Evolutionary conservation across 2,888 invertebrate genomes (phyloP).

Genomic region (Hydrotaea cyrtoneurina): DNA sequence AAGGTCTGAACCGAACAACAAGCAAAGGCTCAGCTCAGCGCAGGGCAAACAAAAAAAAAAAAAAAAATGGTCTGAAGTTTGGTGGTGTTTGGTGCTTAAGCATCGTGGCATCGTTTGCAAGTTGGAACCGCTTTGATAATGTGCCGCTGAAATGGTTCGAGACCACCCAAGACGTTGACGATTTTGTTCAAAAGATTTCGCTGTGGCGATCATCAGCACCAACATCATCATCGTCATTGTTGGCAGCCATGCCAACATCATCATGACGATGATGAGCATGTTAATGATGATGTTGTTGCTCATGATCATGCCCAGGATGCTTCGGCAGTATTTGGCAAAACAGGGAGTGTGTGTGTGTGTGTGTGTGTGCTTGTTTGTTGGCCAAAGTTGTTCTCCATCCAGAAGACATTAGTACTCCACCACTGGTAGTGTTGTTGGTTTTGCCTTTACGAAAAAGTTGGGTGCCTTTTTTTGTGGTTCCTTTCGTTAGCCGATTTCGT

Average conservation of each 20-base stretch:
- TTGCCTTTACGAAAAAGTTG: conserved; percentile 50
- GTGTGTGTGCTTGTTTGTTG: conserved; percentile 12
- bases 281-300: conserved; percentile 38
- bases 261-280: conserved; percentile 39
- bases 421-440: conserved; percentile 14
- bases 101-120: conserved; percentile 75
- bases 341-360: not conserved
- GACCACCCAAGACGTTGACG: conserved; percentile 78
- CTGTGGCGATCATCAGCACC: conserved; percentile 61
- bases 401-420: conserved; percentile 36
- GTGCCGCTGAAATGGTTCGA: conserved; percentile 78
- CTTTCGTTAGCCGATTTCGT: too few species aligned
- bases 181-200: conserved; percentile 66
- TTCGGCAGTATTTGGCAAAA: too few species aligned
- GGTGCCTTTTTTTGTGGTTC: conserved; percentile 51
- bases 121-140: conserved; percentile 78
- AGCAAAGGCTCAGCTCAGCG: conserved; percentile 13
- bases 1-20: conserved; percentile 54
- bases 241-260: not conserved
- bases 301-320: conserved; percentile 23
- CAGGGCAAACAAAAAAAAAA: too few species aligned
- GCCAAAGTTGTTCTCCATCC: conserved; percentile 35
- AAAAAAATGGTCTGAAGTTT: conserved; percentile 39
- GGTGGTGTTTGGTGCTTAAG: conserved; percentile 67
- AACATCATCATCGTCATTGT: conserved; percentile 4